Evolutionary conservation across 2,113 vertebrate species (phyloP).

Genomic region (Conger conger): DNA sequence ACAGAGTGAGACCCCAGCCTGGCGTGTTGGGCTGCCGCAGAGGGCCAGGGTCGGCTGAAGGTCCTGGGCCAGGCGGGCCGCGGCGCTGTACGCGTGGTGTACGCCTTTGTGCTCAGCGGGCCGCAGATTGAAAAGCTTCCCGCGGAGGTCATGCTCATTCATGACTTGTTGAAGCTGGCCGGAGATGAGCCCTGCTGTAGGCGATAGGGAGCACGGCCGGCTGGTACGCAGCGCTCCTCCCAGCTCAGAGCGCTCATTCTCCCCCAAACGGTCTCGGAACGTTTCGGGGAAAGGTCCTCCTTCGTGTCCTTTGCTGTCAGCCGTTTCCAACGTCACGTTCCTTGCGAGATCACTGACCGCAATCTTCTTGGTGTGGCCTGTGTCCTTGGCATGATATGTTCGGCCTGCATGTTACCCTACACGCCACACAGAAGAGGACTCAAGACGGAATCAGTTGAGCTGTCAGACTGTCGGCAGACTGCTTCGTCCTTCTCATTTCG

Average conservation of each 20-base stretch:
- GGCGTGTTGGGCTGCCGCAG: not conserved
- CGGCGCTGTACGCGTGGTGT: not conserved
- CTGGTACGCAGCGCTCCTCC: not conserved
- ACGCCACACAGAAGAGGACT: conserved; percentile 12
- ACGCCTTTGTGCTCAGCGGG: not conserved
- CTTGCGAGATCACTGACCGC: conserved; percentile 24
- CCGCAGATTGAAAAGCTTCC: not conserved
- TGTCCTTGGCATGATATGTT: conserved; percentile 20
- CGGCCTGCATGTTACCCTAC: conserved; percentile 22
- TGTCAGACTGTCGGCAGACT: conserved; percentile 31
- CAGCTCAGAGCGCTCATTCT: not conserved
- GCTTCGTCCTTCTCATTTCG: conserved; percentile 24
- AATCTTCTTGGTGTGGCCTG: not conserved
- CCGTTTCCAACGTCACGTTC: conserved; percentile 23
- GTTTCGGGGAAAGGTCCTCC: not conserved
- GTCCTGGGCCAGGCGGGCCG: not conserved
- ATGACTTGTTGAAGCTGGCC: not conserved
- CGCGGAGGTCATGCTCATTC: not conserved
- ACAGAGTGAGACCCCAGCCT: not conserved
- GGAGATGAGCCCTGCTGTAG: not conserved
- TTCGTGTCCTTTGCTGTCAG: not conserved
- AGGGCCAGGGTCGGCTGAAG: not conserved
- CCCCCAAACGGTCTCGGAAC: not conserved
- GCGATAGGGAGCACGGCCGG: not conserved
- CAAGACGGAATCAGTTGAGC: conserved; percentile 36